Evolutionary conservation across 2,113 vertebrate genomes (phyloP), one percentile per base, ranked within the genome.

Genomic region (Rhabdomys dilectus): DNA sequence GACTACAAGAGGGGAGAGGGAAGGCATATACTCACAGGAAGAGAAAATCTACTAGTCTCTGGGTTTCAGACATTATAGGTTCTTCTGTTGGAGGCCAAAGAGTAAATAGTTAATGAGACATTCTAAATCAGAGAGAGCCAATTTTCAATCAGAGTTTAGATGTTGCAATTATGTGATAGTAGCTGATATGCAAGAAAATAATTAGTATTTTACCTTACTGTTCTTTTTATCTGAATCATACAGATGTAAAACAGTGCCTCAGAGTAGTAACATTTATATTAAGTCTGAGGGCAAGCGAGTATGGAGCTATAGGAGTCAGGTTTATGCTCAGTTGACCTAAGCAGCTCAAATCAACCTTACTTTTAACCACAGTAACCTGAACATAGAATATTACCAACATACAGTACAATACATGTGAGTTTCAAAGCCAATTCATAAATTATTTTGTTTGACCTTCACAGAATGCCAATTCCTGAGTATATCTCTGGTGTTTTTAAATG

Each of bases 191-290:
- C 21, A 85, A 90, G 48, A 85, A 93, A 88, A 76, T 48, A 94
- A 96, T 93, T 93, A 96, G 90, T 94, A 77, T 87, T 91, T 34
- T 93, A 45, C 48, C 34, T 92, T 24, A 70, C n/a, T 91, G 73
- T 78, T 75, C 29, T 13, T 22, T 88, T 17, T 9, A 88, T 91
- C 80, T 95, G 96, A 95, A 70, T 94, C 42, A 85, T 34, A 90
- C 8, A 88, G 62, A 93, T 87, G 93, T 82, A 58, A 97, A 73
- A 60, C 56, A 87, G 12, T 82, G 82, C 53, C 56, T 95, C 77
- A 58, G 93, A 95, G 95, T 2, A 82, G 77, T 53, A 88, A 82
- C 17, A 77, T 72, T 82, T 72, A 60, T 15, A 12, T 36, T 51
- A 66, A 60, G 31, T 2, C 9, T 22, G 31, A 39, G 64, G 56